Conservation (phyloP, 2,888 invertebrate species). For the Hoplodrina blanda region DNA sequence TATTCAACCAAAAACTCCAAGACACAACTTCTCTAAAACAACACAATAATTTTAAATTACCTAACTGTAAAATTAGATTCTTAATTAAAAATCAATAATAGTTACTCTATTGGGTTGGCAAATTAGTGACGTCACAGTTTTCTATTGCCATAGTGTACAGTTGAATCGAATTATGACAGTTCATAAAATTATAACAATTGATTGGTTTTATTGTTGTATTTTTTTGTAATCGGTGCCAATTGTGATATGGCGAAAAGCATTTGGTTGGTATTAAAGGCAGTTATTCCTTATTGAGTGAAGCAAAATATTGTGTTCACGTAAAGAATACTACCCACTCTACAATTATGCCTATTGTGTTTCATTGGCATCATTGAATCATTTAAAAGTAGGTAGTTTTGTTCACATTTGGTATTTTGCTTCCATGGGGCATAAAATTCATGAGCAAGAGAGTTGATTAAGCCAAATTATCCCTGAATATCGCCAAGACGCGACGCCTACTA, state of each 20-base stretch:
- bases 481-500: conserved; percentile 18
- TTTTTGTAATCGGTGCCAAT: conserved; percentile 5
- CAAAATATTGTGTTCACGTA: conserved; percentile 7
- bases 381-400: neutral
- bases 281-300: neutral
- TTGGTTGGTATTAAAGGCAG: neutral
- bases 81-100: too few relatives aligned
- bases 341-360: conserved; percentile 11
- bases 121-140: too few relatives aligned
- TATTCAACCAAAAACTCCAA: too few relatives aligned
- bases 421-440: neutral
- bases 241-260: neutral
- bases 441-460: conserved; percentile 15
- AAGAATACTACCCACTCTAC: conserved; percentile 17
- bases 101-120: too few relatives aligned
- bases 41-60: too few relatives aligned
- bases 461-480: conserved; percentile 50
- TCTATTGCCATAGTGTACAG: too few relatives aligned
- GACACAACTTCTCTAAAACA: too few relatives aligned
- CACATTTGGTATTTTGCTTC: conserved; percentile 13
- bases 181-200: too few relatives aligned
- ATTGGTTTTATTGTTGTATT: neutral
- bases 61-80: too few relatives aligned
- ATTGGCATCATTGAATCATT: conserved; percentile 3
- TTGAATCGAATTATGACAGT: too few relatives aligned